A percentile compares a stretch with the other conserved stretches of the same genome.
phyloP scores from a whole-genome alignment of 2,888 invertebrate genomes.

The Dyspetes luteomarginatus region DNA sequence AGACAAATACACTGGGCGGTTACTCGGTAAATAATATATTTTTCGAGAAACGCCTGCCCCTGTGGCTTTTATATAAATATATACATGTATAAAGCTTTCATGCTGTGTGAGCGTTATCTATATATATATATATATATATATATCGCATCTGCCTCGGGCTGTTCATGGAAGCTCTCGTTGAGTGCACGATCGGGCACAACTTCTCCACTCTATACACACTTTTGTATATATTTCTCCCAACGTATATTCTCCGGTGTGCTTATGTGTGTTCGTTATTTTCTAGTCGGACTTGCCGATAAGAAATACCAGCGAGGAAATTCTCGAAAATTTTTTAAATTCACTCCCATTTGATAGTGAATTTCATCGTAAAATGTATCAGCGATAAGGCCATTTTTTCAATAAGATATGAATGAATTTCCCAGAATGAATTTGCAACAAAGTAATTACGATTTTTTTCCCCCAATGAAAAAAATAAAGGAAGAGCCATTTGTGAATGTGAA shows the following conservation, averaged over 20 bases:
- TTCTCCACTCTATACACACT: background rate
- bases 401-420: no score
- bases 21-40: constrained; percentile 62
- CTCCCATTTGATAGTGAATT: background rate
- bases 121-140: no score
- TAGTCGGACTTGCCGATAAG: background rate
- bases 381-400: no score
- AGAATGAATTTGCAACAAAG: no score
- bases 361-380: background rate
- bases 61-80: background rate
- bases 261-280: background rate
- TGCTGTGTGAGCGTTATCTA: no score
- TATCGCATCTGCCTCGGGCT: constrained; percentile 25
- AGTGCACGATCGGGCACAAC: constrained; percentile 34
- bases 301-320: background rate
- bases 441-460: no score
- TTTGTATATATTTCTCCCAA: background rate
- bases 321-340: no score
- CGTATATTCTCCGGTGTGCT: background rate
- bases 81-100: background rate
- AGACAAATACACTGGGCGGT: constrained; percentile 64
- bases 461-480: no score
- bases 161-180: constrained; percentile 30
- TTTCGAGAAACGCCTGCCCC: constrained; percentile 46
- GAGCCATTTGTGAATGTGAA: no score